These are phyloP conservation scores for Callithrix jacchus DNA, from an alignment of 2,113 vertebrate genomes.

Conservation along the genomic window DNA sequence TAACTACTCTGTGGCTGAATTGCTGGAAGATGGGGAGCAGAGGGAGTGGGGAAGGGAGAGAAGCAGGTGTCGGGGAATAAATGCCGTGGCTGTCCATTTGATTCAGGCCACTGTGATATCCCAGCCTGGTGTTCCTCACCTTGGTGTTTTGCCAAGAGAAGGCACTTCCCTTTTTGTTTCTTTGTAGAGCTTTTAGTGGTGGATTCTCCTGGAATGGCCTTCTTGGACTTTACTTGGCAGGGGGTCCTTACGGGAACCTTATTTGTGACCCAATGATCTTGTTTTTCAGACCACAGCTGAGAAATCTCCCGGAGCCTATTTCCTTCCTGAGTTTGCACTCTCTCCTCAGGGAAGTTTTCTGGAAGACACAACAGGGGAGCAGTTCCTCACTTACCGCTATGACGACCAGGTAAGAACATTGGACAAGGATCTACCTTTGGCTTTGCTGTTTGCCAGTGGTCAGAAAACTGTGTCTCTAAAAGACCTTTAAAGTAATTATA, in stretches of 20 bases:
- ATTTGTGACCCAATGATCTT: constrained; percentile 49
- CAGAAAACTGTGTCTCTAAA: neutral
- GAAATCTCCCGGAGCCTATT: constrained; percentile 90
- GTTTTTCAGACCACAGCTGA: constrained; percentile 85
- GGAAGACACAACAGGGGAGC: constrained; percentile 93
- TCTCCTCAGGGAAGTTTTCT: constrained; percentile 96
- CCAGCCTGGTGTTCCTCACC: neutral
- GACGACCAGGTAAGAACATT: constrained; percentile 91
- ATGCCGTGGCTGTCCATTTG: fast-evolving
- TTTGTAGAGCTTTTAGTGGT: neutral
- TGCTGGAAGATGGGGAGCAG: neutral
- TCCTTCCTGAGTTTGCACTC: constrained; percentile 94
- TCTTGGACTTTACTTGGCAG: neutral
- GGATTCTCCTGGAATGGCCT: neutral
- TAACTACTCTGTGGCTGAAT: neutral
- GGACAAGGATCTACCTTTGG: neutral
- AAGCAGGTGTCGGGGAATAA: neutral
- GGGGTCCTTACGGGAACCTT: neutral
- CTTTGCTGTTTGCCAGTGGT: neutral
- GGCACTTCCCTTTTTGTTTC: neutral
- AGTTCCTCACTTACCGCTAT: constrained; percentile 92
- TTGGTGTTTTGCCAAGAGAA: neutral
- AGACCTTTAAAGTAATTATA: neutral
- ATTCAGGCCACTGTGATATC: neutral
- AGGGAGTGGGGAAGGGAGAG: neutral